phyloP scores from a whole-genome alignment of 2,888 invertebrate species.

The Ophioninae sp. region DNA sequence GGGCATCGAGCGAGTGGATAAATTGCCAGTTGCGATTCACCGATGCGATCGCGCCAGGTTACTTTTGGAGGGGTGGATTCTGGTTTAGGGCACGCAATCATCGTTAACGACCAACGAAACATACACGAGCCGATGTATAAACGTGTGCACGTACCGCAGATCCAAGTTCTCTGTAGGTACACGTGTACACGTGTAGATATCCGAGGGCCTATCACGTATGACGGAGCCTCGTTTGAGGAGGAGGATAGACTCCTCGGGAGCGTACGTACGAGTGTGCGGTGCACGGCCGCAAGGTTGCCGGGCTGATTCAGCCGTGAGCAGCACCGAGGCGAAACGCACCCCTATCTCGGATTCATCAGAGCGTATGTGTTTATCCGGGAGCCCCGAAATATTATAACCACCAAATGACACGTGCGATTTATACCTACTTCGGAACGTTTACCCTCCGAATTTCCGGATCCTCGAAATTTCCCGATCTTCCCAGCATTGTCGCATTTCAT shows the following conservation, averaged over 20 bases:
- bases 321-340: slow-evolving; percentile 73
- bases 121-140: slow-evolving; percentile 31
- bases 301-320: slow-evolving; percentile 76
- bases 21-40: slow-evolving; percentile 13
- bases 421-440: slow-evolving; percentile 7
- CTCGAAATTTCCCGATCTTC: not conserved
- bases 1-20: not conserved
- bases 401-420: slow-evolving; percentile 34
- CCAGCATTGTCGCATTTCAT: not conserved
- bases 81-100: slow-evolving; percentile 50
- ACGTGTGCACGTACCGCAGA: slow-evolving; percentile 21
- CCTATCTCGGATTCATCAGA: slow-evolving; percentile 61
- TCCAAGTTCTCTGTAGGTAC: slow-evolving; percentile 36
- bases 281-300: slow-evolving; percentile 71
- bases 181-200: not conserved
- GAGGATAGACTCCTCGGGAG: slow-evolving; percentile 44
- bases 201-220: slow-evolving; percentile 67
- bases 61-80: slow-evolving; percentile 3
- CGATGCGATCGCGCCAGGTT: slow-evolving; percentile 15
- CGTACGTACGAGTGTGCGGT: not conserved
- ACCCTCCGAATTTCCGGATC: not conserved
- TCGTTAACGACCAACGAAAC: slow-evolving; percentile 62
- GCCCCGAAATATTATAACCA: slow-evolving; percentile 28
- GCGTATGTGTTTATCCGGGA: slow-evolving; percentile 28
- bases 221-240: slow-evolving; percentile 70